These are phyloP conservation scores for Porites cylindrica DNA, from an alignment of 92 coral and sea anemone genomes.

Conservation along the genomic window DNA sequence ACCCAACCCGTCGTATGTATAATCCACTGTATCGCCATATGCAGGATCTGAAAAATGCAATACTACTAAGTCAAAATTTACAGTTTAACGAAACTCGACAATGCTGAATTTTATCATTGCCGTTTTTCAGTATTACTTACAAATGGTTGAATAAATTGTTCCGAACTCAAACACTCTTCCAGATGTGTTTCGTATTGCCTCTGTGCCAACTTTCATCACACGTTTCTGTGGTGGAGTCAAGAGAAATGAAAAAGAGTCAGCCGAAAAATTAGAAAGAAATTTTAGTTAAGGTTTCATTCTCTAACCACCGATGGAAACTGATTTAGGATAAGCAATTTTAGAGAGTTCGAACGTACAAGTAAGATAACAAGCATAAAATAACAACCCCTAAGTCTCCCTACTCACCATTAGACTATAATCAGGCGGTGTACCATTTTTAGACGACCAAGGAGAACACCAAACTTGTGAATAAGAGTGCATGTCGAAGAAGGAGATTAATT, in stretches of 20 bases:
- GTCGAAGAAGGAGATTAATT: slow-evolving; percentile 2
- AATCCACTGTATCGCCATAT: not conserved
- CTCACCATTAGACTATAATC: slow-evolving; percentile 13
- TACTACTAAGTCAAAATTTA: not conserved
- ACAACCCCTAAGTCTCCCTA: no score
- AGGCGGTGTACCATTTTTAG: not conserved
- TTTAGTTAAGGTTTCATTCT: no score
- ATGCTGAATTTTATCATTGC: no score
- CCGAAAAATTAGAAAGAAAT: no score
- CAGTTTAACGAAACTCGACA: no score
- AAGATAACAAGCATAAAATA: no score
- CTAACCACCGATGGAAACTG: no score
- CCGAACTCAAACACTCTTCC: not conserved
- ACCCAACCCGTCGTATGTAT: not conserved
- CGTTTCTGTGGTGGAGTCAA: not conserved
- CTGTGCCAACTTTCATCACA: slow-evolving; percentile 23
- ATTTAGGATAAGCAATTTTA: no score
- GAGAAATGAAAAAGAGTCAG: not conserved
- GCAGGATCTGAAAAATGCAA: not conserved
- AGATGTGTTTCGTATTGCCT: not conserved
- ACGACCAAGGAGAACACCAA: slow-evolving; percentile 12
- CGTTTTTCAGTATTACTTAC: not conserved
- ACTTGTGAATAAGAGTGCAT: not conserved
- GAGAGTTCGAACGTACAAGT: no score
- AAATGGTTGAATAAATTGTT: not conserved